phyloP scores from a whole-genome alignment of 2,888 invertebrate species.

The Blastobasis adustella region DNA sequence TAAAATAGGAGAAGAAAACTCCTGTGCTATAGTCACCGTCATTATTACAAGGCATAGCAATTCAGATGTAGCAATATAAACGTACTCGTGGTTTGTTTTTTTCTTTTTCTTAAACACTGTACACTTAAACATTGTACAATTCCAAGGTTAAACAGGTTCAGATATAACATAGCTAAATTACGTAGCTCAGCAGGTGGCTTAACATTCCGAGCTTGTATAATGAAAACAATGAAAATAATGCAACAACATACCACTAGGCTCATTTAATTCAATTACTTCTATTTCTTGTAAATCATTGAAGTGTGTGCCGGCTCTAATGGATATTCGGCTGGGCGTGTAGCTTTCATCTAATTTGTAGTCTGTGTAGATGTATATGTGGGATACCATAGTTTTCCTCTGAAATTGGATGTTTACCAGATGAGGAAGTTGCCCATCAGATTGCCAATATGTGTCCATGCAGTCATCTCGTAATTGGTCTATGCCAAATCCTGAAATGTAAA shows the following conservation, averaged over 20 bases:
- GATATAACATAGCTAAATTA: background rate
- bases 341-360: constrained; percentile 99
- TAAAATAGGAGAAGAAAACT: too few relatives aligned
- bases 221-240: too few relatives aligned
- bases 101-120: too few relatives aligned
- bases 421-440: constrained; percentile 98
- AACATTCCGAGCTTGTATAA: too few relatives aligned
- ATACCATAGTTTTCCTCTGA: constrained; percentile 93
- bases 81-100: too few relatives aligned
- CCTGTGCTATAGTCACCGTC: too few relatives aligned
- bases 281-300: constrained; percentile 97
- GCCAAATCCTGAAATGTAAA: constrained; percentile 85
- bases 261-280: constrained; percentile 93
- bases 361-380: constrained; percentile 96
- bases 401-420: constrained; percentile 98
- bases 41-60: too few relatives aligned
- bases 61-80: too few relatives aligned
- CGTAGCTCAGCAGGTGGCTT: background rate
- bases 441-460: constrained; percentile 98
- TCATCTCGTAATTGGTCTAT: constrained; percentile 97
- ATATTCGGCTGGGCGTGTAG: constrained; percentile 97
- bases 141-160: background rate
- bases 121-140: too few relatives aligned
- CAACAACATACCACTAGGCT: constrained; percentile 82
- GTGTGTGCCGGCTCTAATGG: constrained; percentile 94